Conservation (phyloP, 2,797 vertebrate genomes). For the Vespertilio murinus region DNA sequence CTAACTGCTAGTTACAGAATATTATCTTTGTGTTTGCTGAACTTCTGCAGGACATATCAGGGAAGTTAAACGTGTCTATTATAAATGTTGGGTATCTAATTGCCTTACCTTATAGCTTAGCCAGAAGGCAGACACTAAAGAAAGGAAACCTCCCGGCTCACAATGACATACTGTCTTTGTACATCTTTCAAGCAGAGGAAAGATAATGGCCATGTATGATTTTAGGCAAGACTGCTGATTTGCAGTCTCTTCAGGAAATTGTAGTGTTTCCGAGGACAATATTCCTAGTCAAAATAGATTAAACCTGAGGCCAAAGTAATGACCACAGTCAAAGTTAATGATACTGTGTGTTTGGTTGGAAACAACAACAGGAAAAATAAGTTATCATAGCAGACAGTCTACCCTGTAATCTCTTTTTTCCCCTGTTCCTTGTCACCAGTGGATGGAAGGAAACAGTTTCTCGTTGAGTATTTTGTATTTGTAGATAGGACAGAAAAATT, state of each 20-base stretch:
- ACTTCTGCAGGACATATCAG: slow-evolving; percentile 59
- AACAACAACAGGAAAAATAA: slow-evolving; percentile 67
- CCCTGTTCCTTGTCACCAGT: not conserved
- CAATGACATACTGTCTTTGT: slow-evolving; percentile 62
- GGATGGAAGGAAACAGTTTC: slow-evolving; percentile 10
- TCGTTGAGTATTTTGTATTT: not conserved
- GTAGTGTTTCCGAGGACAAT: slow-evolving; percentile 78
- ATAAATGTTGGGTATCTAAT: slow-evolving; percentile 46
- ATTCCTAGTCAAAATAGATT: slow-evolving; percentile 81
- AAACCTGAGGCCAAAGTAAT: slow-evolving; percentile 77
- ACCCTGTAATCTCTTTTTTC: slow-evolving; percentile 54
- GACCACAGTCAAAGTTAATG: slow-evolving; percentile 83
- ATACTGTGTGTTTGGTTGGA: slow-evolving; percentile 72
- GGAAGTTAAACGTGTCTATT: slow-evolving; percentile 45
- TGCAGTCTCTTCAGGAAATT: slow-evolving; percentile 83
- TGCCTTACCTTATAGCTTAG: slow-evolving; percentile 63
- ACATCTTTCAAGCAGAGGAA: slow-evolving; percentile 60
- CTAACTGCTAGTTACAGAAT: slow-evolving; percentile 48
- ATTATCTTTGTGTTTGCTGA: slow-evolving; percentile 57
- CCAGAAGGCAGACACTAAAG: slow-evolving; percentile 1
- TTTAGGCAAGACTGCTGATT: slow-evolving; percentile 77
- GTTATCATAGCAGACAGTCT: slow-evolving; percentile 64
- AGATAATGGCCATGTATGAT: slow-evolving; percentile 60
- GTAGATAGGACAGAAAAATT: not conserved
- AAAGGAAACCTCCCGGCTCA: slow-evolving; percentile 45